A percentile compares a stretch with the other conserved stretches of the same genome.
Conservation (phyloP, 2,888 invertebrate genomes). For the Spatulosminthurus flaviceps region DNA sequence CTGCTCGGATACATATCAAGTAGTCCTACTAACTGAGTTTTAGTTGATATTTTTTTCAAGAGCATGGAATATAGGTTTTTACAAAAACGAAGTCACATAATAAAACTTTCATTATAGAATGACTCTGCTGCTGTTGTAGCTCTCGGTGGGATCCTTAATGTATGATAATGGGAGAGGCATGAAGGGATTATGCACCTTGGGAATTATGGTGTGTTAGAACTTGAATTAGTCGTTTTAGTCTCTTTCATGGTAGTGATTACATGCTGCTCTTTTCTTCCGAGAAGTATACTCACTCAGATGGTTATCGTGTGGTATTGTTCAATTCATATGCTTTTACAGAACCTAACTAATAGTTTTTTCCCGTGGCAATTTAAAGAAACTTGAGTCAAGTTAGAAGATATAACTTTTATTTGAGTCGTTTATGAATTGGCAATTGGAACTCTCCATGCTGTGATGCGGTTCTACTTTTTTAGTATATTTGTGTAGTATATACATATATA, state of each 20-base stretch:
- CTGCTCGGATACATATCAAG: neutral
- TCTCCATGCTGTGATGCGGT: no score
- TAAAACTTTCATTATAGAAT: constrained; percentile 3
- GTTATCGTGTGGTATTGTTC: no score
- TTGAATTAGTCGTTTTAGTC: constrained; percentile 1
- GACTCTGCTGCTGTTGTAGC: neutral
- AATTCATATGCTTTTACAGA: no score
- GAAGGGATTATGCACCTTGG: neutral
- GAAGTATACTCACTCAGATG: neutral
- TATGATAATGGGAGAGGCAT: neutral
- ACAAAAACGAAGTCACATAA: neutral
- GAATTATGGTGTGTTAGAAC: neutral
- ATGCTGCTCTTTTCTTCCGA: neutral
- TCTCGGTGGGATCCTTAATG: neutral
- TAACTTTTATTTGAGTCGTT: no score
- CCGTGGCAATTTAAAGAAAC: no score
- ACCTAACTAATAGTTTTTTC: no score
- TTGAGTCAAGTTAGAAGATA: no score
- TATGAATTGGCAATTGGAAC: no score
- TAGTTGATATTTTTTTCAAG: neutral
- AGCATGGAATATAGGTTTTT: neutral
- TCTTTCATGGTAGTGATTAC: neutral
- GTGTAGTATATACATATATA: no score
- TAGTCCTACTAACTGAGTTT: constrained; percentile 8
- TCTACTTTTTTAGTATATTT: no score